Conservation (phyloP, 37 sponge, comb jelly and placozoan genomes). For the Spongilla lacustris region DNA sequence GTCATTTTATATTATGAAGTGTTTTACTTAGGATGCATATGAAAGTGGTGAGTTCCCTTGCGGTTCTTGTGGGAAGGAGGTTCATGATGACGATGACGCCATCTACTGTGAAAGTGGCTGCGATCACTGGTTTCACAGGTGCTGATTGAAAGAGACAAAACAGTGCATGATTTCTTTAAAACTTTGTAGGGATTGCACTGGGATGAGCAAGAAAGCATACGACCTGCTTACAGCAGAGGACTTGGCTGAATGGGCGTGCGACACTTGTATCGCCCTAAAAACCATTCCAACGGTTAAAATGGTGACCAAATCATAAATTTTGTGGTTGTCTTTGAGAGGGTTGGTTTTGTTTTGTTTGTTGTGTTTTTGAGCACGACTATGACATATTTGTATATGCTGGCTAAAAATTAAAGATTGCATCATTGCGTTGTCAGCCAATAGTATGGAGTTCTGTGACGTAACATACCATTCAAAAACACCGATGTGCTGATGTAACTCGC, state of each 20-base stretch:
- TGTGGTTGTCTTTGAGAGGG: too few species aligned
- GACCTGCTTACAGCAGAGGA: slow-evolving; percentile 84
- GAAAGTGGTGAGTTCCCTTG: slow-evolving; percentile 63
- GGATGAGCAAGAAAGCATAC: slow-evolving; percentile 80
- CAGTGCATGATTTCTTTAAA: neutral
- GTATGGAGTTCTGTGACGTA: slow-evolving; percentile 1
- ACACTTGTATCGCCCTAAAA: slow-evolving; percentile 67
- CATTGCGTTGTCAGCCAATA: neutral
- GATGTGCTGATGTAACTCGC: slow-evolving; percentile 7
- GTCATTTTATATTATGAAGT: too few species aligned
- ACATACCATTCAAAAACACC: neutral
- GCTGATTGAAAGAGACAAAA: neutral
- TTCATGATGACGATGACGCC: slow-evolving; percentile 76
- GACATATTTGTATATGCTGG: neutral
- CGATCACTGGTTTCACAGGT: slow-evolving; percentile 67
- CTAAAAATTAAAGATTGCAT: neutral
- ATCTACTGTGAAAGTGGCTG: slow-evolving; percentile 86
- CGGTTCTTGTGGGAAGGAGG: slow-evolving; percentile 77
- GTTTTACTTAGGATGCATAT: neutral
- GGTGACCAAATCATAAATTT: slow-evolving; percentile 37
- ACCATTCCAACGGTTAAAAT: slow-evolving; percentile 62
- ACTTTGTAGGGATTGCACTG: slow-evolving; percentile 65
- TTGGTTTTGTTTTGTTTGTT: too few species aligned
- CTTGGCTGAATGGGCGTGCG: slow-evolving; percentile 92
- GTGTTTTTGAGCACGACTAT: too few species aligned